Evolutionary conservation across 30 jellyfish, hydroid and myxozoan genomes (phyloP), one percentile per base, ranked within the genome.

Genomic region (Aurelia sp.): DNA sequence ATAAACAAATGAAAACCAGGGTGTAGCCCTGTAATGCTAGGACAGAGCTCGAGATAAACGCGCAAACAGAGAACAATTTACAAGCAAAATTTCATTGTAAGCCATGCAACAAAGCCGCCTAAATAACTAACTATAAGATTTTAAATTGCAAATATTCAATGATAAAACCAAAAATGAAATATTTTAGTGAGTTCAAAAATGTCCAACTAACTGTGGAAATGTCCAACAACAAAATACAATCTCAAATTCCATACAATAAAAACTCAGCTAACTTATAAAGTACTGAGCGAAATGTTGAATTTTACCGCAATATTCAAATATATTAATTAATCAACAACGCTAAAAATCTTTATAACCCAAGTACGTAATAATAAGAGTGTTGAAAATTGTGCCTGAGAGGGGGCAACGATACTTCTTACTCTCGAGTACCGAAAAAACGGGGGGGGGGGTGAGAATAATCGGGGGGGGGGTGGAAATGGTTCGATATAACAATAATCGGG

Each of bases 221-320:
- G 0, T 5, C 15, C 55, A 8, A 8, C 55, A 44, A 44, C 55
- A 44, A 44, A 44, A 44, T 44, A 4, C 55, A 5, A 10, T 61
- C 66, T 60, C 52, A 76, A 76, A 31, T 59, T 61, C 9, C 27
- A 59, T 41, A 61, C 65, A 33, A 76, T 76, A 76, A 76, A 76
- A 76, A 48, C 87, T 60, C 87, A 76, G 87, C 76, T 0, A 17
- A 75, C 87, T 76, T 76, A 27, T 8, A 76, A 76, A 61, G 38
- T 60, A 76, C 87, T 76, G 87, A 76, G 87, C 76, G 77, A 58
- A 76, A 76, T 57, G 15, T 44, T 51, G 7, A 9, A 13, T 68
- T 13, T 20, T 69, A 15, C 22, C 22, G 82, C 31, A 19, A 22
- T 15, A 68, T 40, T 13, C 21, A 72, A 71, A 72, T 72, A 72